Conservation (phyloP, 2,113 vertebrate species). For the Caranx ignobilis region DNA sequence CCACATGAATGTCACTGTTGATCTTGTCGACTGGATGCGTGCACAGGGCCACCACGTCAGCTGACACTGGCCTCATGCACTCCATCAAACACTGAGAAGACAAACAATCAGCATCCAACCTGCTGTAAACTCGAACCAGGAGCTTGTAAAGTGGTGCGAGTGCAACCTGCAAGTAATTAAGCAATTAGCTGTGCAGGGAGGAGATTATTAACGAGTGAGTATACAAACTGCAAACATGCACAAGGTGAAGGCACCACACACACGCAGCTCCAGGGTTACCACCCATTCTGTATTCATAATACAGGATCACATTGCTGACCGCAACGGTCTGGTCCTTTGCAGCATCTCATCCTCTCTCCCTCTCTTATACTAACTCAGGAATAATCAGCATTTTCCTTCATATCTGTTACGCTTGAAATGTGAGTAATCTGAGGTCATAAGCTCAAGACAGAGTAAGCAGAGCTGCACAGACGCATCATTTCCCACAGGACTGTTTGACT, state of each 20-base stretch:
- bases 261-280: not conserved
- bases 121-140: not conserved
- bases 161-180: conserved; percentile 51
- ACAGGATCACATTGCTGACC: no score
- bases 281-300: no score
- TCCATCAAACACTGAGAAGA: not conserved
- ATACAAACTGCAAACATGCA: conserved; percentile 3
- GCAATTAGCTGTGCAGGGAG: conserved; percentile 34
- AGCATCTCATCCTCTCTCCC: no score
- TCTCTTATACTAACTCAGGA: no score
- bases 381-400: no score
- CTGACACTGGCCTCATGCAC: not conserved
- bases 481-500: not conserved
- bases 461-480: not conserved
- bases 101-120: not conserved
- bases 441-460: not conserved
- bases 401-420: no score
- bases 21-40: not conserved
- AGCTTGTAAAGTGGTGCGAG: conserved; percentile 22
- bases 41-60: not conserved
- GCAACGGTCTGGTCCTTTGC: no score
- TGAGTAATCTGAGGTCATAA: no score
- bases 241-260: conserved; percentile 27
- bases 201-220: conserved; percentile 13
- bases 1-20: not conserved